Percentiles rank a stretch among this genome's conserved stretches.
These are phyloP conservation scores for Typhlomys cinereus DNA, from an alignment of 2,113 vertebrate species.

Conservation along the genomic window DNA sequence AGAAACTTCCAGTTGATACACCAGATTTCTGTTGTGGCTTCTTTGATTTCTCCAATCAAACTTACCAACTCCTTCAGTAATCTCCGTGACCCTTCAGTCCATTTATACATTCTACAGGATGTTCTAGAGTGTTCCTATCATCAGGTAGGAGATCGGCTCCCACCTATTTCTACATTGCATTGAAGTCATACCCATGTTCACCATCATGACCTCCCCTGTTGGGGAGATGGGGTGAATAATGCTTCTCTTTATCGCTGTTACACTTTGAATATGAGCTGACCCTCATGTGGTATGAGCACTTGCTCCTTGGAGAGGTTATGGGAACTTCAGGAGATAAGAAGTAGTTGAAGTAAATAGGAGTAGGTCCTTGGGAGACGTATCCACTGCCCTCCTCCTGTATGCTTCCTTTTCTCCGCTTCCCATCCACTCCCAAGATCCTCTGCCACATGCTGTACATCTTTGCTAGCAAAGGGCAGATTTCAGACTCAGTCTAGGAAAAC, in stretches of 20 bases:
- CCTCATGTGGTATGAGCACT: no score
- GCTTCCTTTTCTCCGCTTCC: not conserved
- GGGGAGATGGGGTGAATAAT: not conserved
- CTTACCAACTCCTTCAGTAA: not conserved
- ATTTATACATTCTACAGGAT: not conserved
- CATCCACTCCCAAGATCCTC: not conserved
- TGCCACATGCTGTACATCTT: not conserved
- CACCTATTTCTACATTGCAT: not conserved
- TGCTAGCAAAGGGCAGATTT: not conserved
- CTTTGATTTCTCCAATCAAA: not conserved
- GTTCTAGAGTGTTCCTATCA: not conserved
- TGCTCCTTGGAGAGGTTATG: not conserved
- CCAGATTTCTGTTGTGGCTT: not conserved
- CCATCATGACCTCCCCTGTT: not conserved
- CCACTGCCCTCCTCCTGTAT: not conserved
- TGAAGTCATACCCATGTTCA: not conserved
- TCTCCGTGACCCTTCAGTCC: not conserved
- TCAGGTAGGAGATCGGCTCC: not conserved
- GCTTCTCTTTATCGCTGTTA: not conserved
- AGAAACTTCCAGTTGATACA: not conserved
- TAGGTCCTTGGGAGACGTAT: not conserved
- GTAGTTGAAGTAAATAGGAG: not conserved
- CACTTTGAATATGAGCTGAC: not conserved
- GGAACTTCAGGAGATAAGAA: not conserved
- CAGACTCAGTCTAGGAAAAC: not conserved